Evolutionary conservation across 1,140 invertebrate species (phyloP).

Genomic region (Drosophila mayri): DNA sequence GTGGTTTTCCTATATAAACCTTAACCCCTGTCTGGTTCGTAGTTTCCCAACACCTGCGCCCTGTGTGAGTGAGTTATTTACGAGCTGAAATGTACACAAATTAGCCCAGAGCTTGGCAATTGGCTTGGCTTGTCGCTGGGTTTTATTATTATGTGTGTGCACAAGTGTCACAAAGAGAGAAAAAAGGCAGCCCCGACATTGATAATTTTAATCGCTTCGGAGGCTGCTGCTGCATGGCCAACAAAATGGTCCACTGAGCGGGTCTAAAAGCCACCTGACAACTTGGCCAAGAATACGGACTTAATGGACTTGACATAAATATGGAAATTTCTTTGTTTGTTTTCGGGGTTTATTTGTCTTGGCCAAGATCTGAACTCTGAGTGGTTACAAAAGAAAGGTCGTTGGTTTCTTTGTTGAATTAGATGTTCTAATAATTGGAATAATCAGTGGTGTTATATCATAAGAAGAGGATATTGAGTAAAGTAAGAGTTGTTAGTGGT

Average conservation of each 20-base stretch:
- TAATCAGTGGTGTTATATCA: conserved; percentile 20
- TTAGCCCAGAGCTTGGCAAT: conserved; percentile 68
- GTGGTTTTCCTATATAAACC: conserved; percentile 39
- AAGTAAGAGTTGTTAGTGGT: background rate
- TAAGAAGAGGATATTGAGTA: background rate
- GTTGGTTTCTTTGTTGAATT: conserved; percentile 24
- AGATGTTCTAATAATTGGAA: conserved; percentile 28
- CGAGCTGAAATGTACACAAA: conserved; percentile 56
- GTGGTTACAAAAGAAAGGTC: conserved; percentile 32
- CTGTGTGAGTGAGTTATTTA: conserved; percentile 39
- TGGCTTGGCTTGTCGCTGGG: conserved; percentile 48
- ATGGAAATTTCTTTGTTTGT: conserved; percentile 57
- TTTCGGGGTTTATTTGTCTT: conserved; percentile 41
- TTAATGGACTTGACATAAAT: conserved; percentile 80
- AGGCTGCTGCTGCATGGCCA: conserved; percentile 60
- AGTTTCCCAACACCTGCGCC: conserved; percentile 60
- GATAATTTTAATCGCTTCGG: conserved; percentile 66
- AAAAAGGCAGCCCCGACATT: conserved; percentile 59
- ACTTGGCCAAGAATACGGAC: conserved; percentile 37
- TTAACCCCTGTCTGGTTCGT: conserved; percentile 38
- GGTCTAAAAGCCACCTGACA: conserved; percentile 26
- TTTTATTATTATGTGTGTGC: conserved; percentile 57
- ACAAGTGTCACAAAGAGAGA: conserved; percentile 64
- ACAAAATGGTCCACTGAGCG: conserved; percentile 52
- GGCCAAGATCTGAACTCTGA: conserved; percentile 20